Percentiles rank a stretch among this genome's conserved stretches.
Conservation (phyloP, 2,113 vertebrate species). For the Papio anubis region DNA sequence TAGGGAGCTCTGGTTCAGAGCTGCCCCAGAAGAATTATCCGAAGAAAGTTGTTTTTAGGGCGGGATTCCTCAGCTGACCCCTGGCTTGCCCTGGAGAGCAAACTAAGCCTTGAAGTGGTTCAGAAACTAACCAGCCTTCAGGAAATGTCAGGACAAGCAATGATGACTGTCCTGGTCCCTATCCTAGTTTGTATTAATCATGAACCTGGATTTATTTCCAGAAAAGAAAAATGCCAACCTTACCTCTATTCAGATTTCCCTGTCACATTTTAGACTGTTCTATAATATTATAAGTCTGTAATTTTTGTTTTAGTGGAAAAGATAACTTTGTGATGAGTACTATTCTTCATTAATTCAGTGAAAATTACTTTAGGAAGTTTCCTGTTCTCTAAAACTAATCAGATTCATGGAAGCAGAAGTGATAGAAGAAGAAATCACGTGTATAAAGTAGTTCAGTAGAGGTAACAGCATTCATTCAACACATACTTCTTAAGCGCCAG, state of each 20-base stretch:
- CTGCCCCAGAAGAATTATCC: background rate
- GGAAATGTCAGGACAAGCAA: background rate
- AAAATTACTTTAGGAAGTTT: background rate
- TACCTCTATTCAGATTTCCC: background rate
- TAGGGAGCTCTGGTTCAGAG: background rate
- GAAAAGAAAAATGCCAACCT: background rate
- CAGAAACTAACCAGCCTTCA: background rate
- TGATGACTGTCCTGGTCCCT: background rate
- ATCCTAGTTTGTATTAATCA: background rate
- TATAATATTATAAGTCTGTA: background rate
- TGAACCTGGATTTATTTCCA: constrained; percentile 26
- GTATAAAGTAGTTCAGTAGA: background rate
- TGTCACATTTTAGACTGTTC: background rate
- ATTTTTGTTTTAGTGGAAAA: constrained; percentile 1
- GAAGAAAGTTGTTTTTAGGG: constrained; percentile 4
- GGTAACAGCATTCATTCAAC: background rate
- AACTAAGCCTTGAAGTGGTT: background rate
- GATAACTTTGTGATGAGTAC: background rate
- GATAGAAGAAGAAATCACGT: background rate
- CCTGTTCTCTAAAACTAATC: background rate
- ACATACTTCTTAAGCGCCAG: background rate
- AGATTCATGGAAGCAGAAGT: background rate
- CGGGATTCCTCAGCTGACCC: background rate
- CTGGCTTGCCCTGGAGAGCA: background rate
- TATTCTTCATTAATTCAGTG: background rate